Percentiles rank a stretch among this genome's conserved stretches.
These are phyloP conservation scores for Eupithecia pulchellata DNA, from an alignment of 2,888 invertebrate species.

Conservation along the genomic window DNA sequence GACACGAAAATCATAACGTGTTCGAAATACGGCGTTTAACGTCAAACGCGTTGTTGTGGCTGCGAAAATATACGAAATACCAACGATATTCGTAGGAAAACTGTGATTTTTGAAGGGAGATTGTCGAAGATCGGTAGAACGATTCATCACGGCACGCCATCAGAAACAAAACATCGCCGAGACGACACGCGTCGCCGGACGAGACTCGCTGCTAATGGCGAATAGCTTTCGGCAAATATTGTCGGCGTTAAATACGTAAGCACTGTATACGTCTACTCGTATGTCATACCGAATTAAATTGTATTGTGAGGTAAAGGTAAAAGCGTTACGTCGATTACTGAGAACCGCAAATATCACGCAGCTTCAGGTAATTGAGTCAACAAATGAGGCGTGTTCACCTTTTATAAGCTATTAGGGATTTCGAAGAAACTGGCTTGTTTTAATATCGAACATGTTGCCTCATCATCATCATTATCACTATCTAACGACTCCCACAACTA, in stretches of 20 bases:
- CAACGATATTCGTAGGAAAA: slow-evolving; percentile 13
- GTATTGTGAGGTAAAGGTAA: background rate
- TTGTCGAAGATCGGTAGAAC: slow-evolving; percentile 46
- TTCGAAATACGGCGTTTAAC: slow-evolving; percentile 43
- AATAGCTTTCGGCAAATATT: slow-evolving; percentile 23
- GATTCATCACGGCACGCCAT: slow-evolving; percentile 61
- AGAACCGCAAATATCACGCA: background rate
- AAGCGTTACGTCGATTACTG: background rate
- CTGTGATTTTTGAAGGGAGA: slow-evolving; percentile 40
- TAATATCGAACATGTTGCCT: background rate
- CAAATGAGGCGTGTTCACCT: background rate
- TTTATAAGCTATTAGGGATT: background rate
- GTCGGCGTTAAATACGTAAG: background rate
- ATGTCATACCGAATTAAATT: background rate
- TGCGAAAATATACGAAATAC: slow-evolving; percentile 23
- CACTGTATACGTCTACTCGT: background rate
- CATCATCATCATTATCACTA: too few relatives aligned
- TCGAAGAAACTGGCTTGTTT: background rate
- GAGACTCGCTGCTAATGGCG: slow-evolving; percentile 38
- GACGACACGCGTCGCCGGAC: slow-evolving; percentile 64
- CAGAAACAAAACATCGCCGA: slow-evolving; percentile 61
- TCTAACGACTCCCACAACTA: too few relatives aligned
- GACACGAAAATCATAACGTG: slow-evolving; percentile 39
- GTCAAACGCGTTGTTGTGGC: slow-evolving; percentile 35
- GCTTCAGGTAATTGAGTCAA: background rate